These are phyloP conservation scores for Notodonta ziczac DNA, from an alignment of 2,888 invertebrate species.

Conservation along the genomic window DNA sequence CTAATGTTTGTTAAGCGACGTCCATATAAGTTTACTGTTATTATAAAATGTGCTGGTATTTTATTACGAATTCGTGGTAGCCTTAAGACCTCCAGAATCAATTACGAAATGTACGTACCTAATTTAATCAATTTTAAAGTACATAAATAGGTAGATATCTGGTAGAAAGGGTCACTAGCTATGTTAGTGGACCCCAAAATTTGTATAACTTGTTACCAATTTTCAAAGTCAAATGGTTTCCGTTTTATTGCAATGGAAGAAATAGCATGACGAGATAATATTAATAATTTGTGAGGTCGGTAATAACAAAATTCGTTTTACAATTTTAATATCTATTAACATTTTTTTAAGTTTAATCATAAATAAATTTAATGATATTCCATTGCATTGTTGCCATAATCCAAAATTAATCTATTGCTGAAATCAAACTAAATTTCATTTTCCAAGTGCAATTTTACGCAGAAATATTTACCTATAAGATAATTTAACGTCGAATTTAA, in stretches of 20 bases:
- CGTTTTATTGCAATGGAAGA: neutral
- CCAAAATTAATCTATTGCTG: constrained; percentile 24
- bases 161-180: too few relatives aligned
- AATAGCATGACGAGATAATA: neutral
- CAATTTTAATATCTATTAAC: constrained; percentile 7
- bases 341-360: neutral
- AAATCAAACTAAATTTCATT: constrained; percentile 22
- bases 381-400: constrained; percentile 21
- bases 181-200: too few relatives aligned
- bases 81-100: too few relatives aligned
- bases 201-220: too few relatives aligned
- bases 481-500: constrained; percentile 36
- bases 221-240: neutral
- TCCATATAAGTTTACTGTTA: too few relatives aligned
- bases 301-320: constrained; percentile 6
- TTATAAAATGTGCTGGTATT: too few relatives aligned
- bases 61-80: too few relatives aligned
- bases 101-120: too few relatives aligned
- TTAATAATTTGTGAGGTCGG: neutral
- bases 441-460: constrained; percentile 21
- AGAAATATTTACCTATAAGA: constrained; percentile 15
- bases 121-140: too few relatives aligned
- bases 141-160: too few relatives aligned
- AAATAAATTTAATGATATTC: constrained; percentile 1
- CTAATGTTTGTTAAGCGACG: too few relatives aligned